phyloP scores from a whole-genome alignment of 2,888 invertebrate species.

The Leptopilina drosophilae region DNA sequence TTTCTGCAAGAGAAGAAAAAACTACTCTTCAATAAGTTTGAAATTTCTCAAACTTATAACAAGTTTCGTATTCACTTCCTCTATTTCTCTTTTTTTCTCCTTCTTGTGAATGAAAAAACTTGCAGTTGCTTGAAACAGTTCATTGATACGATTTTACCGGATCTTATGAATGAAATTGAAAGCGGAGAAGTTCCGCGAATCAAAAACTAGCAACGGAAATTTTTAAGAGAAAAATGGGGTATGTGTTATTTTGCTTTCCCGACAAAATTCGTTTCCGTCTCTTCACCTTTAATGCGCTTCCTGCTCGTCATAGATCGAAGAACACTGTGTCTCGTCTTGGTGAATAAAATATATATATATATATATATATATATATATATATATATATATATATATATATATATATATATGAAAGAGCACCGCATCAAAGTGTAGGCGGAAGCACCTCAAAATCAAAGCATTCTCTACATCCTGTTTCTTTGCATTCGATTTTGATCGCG shows the following conservation, averaged over 20 bases:
- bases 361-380: background rate
- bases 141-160: constrained; percentile 17
- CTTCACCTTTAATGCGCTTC: constrained; percentile 20
- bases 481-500: constrained; percentile 20
- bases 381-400: background rate
- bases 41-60: too few species aligned
- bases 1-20: too few species aligned
- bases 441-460: constrained; percentile 34
- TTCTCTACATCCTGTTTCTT: constrained; percentile 35
- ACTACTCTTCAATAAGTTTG: too few species aligned
- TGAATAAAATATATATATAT: background rate
- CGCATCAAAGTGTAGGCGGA: constrained; percentile 40
- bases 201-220: constrained; percentile 31
- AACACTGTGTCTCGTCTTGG: constrained; percentile 21
- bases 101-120: background rate
- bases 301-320: constrained; percentile 36
- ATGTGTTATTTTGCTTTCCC: constrained; percentile 14
- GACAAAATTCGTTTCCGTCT: constrained; percentile 32
- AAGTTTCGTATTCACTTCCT: too few species aligned
- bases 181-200: constrained; percentile 32
- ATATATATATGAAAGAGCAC: background rate
- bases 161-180: constrained; percentile 23
- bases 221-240: constrained; percentile 19
- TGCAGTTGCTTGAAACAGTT: constrained; percentile 33
- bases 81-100: too few species aligned